Conservation (phyloP, 2,888 invertebrate genomes). For the Nephrotoma appendiculata region DNA sequence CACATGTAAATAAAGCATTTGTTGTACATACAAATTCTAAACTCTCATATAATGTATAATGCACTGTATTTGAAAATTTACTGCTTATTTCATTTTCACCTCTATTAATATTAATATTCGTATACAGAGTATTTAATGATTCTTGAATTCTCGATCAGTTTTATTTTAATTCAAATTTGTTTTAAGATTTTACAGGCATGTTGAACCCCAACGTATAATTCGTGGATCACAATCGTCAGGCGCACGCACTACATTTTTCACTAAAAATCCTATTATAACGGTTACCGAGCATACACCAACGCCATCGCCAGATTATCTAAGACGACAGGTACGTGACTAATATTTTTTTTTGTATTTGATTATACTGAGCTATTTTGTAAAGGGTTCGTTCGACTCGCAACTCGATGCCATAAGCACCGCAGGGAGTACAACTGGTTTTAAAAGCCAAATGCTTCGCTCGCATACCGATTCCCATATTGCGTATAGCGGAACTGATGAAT, state of each 20-base stretch:
- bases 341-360: not conserved
- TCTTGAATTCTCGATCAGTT: not conserved
- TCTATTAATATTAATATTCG: not conserved
- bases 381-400: conserved; percentile 79
- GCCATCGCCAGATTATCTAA: conserved; percentile 75
- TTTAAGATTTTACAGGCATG: conserved; percentile 31
- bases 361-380: conserved; percentile 7
- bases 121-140: not conserved
- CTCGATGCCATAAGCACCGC: conserved; percentile 42
- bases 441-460: conserved; percentile 59
- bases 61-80: not conserved
- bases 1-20: not conserved
- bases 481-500: conserved; percentile 70
- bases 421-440: conserved; percentile 25
- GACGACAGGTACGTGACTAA: conserved; percentile 47
- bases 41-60: not conserved
- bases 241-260: conserved; percentile 37
- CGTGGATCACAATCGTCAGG: conserved; percentile 26
- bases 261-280: conserved; percentile 88
- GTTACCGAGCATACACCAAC: conserved; percentile 93
- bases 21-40: not conserved
- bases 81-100: not conserved
- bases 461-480: conserved; percentile 88
- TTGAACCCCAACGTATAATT: conserved; percentile 27
- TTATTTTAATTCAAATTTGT: not conserved